These are phyloP conservation scores for Microctonus hyperodae DNA, from an alignment of 2,888 invertebrate species.

Conservation along the genomic window DNA sequence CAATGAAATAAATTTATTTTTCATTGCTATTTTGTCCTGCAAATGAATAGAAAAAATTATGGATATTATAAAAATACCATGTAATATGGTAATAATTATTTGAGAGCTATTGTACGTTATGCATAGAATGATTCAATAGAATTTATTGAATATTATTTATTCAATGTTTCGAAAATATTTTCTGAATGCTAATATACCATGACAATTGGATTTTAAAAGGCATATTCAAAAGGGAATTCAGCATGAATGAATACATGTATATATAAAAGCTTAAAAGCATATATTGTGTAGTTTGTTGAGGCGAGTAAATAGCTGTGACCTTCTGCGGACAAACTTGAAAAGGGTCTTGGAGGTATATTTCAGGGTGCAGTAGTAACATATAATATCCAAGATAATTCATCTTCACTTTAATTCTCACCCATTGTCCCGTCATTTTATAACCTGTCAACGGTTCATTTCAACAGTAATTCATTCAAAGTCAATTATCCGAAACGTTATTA, in stretches of 20 bases:
- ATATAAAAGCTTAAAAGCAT: not conserved
- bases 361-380: slow-evolving; percentile 6
- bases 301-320: not conserved
- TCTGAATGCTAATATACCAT: slow-evolving; percentile 11
- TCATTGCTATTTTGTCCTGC: no score
- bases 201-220: not conserved
- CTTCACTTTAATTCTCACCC: slow-evolving; percentile 22
- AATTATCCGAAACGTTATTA: not conserved
- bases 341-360: not conserved
- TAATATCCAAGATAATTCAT: slow-evolving; percentile 17
- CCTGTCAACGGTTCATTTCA: slow-evolving; percentile 14
- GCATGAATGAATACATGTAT: slow-evolving; percentile 13
- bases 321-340: not conserved
- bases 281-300: not conserved
- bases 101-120: no score
- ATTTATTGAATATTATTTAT: slow-evolving; percentile 5
- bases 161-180: slow-evolving; percentile 6
- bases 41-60: no score
- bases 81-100: no score
- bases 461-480: slow-evolving; percentile 6
- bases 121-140: no score
- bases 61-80: not conserved
- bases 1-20: no score
- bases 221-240: slow-evolving; percentile 1
- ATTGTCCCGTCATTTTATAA: slow-evolving; percentile 8